phyloP scores from a whole-genome alignment of 2,113 vertebrate species.

The Tautogolabrus adspersus region DNA sequence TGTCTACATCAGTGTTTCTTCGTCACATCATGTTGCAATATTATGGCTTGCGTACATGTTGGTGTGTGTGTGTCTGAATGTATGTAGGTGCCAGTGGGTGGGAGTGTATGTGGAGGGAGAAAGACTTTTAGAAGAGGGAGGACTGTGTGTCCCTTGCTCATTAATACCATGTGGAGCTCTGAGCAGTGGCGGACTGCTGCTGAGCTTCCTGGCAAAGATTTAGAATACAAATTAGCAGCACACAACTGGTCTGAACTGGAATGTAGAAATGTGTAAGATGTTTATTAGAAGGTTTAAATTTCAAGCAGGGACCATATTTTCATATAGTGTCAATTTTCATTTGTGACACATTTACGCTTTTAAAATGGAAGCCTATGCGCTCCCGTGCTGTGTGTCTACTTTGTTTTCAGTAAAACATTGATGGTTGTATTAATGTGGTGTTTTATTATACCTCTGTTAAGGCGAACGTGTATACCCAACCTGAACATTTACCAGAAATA shows the following conservation, averaged over 20 bases:
- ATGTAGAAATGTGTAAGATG: slow-evolving; percentile 2
- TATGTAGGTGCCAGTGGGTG: slow-evolving; percentile 29
- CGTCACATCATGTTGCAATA: background rate
- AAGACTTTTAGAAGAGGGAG: slow-evolving; percentile 45
- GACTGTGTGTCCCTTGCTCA: slow-evolving; percentile 61
- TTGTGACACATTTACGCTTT: background rate
- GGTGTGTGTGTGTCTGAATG: slow-evolving; percentile 8
- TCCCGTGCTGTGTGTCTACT: background rate
- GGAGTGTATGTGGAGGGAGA: slow-evolving; percentile 32
- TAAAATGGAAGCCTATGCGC: slow-evolving; percentile 2
- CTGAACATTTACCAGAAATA: background rate
- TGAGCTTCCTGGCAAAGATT: slow-evolving; percentile 59
- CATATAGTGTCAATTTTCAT: background rate
- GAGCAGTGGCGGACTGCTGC: slow-evolving; percentile 46
- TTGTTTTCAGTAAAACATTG: slow-evolving; percentile 48
- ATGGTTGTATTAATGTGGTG: slow-evolving; percentile 28
- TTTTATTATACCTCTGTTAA: slow-evolving; percentile 41
- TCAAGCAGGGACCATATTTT: slow-evolving; percentile 5
- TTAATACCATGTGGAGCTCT: slow-evolving; percentile 70
- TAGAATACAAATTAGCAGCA: slow-evolving; percentile 54
- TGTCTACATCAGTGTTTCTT: background rate
- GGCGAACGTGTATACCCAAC: background rate
- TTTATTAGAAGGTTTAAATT: slow-evolving; percentile 8
- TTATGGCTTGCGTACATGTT: background rate
- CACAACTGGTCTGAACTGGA: slow-evolving; percentile 53